Conservation (phyloP, 2,797 vertebrate genomes). For the Rhynchotus rufescens region DNA sequence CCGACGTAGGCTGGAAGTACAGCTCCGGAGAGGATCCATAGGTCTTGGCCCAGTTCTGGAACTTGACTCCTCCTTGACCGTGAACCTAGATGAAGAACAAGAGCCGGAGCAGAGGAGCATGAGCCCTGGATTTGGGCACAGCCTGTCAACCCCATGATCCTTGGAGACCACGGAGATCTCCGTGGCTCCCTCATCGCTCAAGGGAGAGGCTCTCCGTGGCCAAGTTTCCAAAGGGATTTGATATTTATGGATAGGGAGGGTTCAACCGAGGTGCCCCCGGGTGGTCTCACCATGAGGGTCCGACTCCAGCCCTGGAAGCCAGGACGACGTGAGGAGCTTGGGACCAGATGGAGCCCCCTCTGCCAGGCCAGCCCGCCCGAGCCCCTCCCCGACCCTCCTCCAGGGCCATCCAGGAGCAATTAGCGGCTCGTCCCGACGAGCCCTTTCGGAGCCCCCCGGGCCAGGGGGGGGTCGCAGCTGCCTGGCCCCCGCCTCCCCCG, state of each 20-base stretch:
- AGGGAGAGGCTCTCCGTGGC: too few species aligned
- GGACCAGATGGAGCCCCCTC: too few species aligned
- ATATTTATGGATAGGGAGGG: neutral
- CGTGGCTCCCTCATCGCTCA: too few species aligned
- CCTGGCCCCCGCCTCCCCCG: too few species aligned
- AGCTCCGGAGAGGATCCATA: conserved; percentile 79
- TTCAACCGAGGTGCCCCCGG: neutral
- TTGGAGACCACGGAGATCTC: too few species aligned
- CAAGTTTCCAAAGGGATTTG: neutral
- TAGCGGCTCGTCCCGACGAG: neutral
- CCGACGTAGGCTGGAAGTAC: conserved; percentile 75
- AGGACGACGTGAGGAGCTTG: too few species aligned
- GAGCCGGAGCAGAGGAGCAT: neutral
- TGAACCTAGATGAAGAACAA: conserved; percentile 58
- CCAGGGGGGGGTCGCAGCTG: neutral
- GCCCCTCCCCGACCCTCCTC: neutral
- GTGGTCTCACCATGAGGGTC: neutral
- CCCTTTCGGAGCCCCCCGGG: neutral
- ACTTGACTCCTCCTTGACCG: conserved; percentile 75
- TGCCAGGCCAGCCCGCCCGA: too few species aligned
- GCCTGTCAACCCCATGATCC: neutral
- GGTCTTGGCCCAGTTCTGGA: conserved; percentile 82
- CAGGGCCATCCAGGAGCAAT: neutral
- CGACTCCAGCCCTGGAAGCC: neutral
- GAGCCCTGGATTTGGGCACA: neutral